Evolutionary conservation across 2,888 invertebrate genomes (phyloP).

Genomic region (Clunio marinus): DNA sequence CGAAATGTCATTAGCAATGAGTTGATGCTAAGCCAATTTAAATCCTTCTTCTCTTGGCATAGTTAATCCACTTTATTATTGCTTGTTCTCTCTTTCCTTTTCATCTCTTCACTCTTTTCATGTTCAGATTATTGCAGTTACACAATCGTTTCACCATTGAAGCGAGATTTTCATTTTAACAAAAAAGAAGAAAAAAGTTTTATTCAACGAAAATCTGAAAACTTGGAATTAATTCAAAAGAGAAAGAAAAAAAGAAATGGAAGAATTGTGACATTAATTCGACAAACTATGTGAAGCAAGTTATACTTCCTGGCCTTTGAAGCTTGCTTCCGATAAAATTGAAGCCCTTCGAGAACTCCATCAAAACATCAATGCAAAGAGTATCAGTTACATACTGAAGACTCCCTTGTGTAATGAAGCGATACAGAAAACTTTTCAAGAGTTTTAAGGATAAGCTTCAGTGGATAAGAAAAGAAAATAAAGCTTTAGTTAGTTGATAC

Average conservation of each 20-base stretch:
- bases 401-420: not conserved
- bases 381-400: not conserved
- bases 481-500: too few species aligned
- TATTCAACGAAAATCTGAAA: not conserved
- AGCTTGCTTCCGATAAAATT: not conserved
- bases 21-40: conserved; percentile 10
- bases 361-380: not conserved
- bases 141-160: not conserved
- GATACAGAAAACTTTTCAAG: not conserved
- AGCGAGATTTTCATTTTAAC: not conserved
- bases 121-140: conserved; percentile 6
- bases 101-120: not conserved
- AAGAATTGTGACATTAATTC: conserved; percentile 5
- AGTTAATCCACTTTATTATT: not conserved
- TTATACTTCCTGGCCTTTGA: not conserved
- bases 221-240: conserved; percentile 1
- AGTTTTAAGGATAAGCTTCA: too few species aligned
- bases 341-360: not conserved
- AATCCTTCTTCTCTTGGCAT: not conserved
- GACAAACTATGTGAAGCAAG: not conserved
- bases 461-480: too few species aligned
- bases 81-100: too few species aligned
- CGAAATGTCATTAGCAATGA: not conserved
- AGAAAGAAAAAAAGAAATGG: too few species aligned
- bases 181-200: conserved; percentile 1